These are phyloP conservation scores for Pollimyrus isidori DNA, from an alignment of 2,113 vertebrate species.

Conservation along the genomic window DNA sequence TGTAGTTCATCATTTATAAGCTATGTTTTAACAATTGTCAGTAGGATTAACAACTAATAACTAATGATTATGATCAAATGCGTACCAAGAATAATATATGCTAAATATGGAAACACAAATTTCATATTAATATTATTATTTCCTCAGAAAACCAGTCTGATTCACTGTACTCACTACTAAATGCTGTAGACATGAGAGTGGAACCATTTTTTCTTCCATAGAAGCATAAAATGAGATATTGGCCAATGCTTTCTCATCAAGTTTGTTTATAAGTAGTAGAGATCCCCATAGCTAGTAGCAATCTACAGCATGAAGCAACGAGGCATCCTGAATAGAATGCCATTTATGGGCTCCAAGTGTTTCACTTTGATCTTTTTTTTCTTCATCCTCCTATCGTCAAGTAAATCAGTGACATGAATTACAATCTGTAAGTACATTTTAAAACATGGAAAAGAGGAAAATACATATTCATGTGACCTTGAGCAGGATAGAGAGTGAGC, in stretches of 20 bases:
- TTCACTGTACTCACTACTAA: neutral
- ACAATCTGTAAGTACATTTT: conserved; percentile 19
- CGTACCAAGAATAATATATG: neutral
- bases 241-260: conserved; percentile 22
- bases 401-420: conserved; percentile 20
- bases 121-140: neutral
- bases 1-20: neutral
- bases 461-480: conserved; percentile 77
- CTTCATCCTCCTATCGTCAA: neutral
- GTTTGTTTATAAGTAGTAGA: conserved; percentile 30
- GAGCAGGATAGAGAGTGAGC: conserved; percentile 64
- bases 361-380: neutral
- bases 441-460: conserved; percentile 26
- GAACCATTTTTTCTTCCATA: neutral
- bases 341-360: conserved; percentile 27
- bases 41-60: neutral
- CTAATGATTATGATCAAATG: neutral
- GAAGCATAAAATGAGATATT: neutral
- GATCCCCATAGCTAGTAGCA: conserved; percentile 24
- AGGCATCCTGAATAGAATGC: conserved; percentile 35
- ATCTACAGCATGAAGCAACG: conserved; percentile 15
- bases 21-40: neutral
- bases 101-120: neutral
- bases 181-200: neutral
- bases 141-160: neutral